These are phyloP conservation scores for Clostera curtula DNA, from an alignment of 2,888 invertebrate species.

Conservation along the genomic window DNA sequence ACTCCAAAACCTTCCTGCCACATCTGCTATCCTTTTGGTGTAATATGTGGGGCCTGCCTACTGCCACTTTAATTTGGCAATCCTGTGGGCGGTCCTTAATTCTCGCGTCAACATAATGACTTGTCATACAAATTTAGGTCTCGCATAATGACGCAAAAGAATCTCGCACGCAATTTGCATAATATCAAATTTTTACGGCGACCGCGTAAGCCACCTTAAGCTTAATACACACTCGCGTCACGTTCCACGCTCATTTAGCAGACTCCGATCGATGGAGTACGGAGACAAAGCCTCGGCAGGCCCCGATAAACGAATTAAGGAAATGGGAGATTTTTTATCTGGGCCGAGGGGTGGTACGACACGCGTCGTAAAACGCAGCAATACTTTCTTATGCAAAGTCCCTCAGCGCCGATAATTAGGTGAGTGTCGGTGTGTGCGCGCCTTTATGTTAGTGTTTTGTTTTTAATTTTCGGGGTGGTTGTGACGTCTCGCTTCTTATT, in stretches of 20 bases:
- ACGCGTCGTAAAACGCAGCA: constrained; percentile 73
- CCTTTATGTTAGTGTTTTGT: constrained; percentile 51
- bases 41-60: too few species aligned
- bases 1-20: too few species aligned
- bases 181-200: constrained; percentile 19
- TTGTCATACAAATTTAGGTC: too few species aligned
- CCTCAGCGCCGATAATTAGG: constrained; percentile 68
- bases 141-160: constrained; percentile 4
- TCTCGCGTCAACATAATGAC: too few species aligned
- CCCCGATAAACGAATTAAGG: constrained; percentile 76
- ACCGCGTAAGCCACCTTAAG: constrained; percentile 63
- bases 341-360: constrained; percentile 53
- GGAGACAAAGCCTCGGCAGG: constrained; percentile 70
- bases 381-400: constrained; percentile 74
- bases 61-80: too few species aligned
- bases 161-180: constrained; percentile 15
- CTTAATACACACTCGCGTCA: constrained; percentile 69
- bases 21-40: too few species aligned
- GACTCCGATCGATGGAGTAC: constrained; percentile 72
- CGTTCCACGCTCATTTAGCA: constrained; percentile 69
- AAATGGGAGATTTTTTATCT: constrained; percentile 76
- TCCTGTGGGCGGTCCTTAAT: too few species aligned
- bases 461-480: constrained; percentile 54
- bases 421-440: constrained; percentile 50
- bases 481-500: constrained; percentile 25